Conservation (phyloP, 2,888 invertebrate genomes). For the Trissolcus japonicus region DNA sequence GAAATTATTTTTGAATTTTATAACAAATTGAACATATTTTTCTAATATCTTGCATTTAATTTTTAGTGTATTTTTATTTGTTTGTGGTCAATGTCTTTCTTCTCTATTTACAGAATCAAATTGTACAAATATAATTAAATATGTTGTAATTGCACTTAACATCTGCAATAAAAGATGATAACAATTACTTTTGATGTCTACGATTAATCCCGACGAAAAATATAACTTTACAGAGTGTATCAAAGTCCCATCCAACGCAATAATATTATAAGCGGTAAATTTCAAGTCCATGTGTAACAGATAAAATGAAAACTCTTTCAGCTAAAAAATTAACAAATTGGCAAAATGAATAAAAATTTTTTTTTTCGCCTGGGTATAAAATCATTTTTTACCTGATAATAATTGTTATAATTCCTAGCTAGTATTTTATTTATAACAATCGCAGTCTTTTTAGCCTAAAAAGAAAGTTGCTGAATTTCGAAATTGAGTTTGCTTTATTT, state of each 20-base stretch:
- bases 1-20: too few relatives aligned
- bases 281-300: conserved; percentile 21
- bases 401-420: neutral
- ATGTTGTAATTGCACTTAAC: conserved; percentile 8
- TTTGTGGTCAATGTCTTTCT: neutral
- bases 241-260: conserved; percentile 18
- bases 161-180: neutral
- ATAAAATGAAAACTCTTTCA: conserved; percentile 27
- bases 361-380: too few relatives aligned
- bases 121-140: conserved; percentile 13
- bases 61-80: neutral
- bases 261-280: conserved; percentile 17
- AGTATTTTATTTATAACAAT: too few relatives aligned
- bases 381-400: neutral
- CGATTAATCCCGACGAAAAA: neutral
- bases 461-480: too few relatives aligned
- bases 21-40: too few relatives aligned
- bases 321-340: conserved; percentile 18
- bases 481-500: too few relatives aligned
- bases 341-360: too few relatives aligned
- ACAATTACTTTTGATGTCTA: neutral
- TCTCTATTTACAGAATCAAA: neutral
- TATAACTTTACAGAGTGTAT: conserved; percentile 15
- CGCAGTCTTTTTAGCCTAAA: too few relatives aligned
- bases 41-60: too few relatives aligned